A percentile compares a stretch with the other conserved stretches of the same genome.
These are phyloP conservation scores for Proales similis DNA, from an alignment of 1,140 invertebrate genomes.

Conservation along the genomic window DNA sequence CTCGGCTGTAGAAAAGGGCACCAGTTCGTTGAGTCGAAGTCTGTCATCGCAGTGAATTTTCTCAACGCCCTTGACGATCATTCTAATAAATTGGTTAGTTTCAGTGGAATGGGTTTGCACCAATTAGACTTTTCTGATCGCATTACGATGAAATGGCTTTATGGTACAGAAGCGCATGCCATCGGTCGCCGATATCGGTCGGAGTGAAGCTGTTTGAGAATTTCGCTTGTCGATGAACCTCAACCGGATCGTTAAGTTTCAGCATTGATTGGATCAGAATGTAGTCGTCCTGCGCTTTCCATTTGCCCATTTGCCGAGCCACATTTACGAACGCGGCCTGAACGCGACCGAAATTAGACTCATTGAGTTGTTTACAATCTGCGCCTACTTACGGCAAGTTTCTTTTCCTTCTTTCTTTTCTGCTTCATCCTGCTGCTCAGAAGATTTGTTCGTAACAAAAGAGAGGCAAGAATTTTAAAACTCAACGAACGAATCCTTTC, in stretches of 20 bases:
- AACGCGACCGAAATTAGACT: no score
- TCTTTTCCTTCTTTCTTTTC: no score
- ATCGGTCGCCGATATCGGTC: constrained; percentile 84
- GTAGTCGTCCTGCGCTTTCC: constrained; percentile 94
- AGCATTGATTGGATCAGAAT: constrained; percentile 81
- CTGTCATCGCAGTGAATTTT: constrained; percentile 25
- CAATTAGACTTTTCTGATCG: not conserved
- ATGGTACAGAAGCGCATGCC: constrained; percentile 90
- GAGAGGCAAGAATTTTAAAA: no score
- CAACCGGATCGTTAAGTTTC: constrained; percentile 73
- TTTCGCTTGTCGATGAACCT: constrained; percentile 81
- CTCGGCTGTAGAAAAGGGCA: constrained; percentile 8
- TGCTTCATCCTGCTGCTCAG: no score
- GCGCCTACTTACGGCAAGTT: no score
- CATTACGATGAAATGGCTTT: constrained; percentile 59
- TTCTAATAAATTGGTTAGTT: not conserved
- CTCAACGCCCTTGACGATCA: constrained; percentile 26
- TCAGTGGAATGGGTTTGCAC: not conserved
- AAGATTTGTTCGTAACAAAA: no score
- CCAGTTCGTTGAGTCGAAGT: not conserved
- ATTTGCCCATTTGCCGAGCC: constrained; percentile 63
- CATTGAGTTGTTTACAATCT: no score
- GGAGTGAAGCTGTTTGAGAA: constrained; percentile 91
- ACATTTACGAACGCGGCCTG: constrained; percentile 11
- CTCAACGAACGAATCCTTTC: no score